A percentile compares a stretch with the other conserved stretches of the same genome.
Conservation (phyloP, 2,888 invertebrate genomes). For the Eledona agricola region DNA sequence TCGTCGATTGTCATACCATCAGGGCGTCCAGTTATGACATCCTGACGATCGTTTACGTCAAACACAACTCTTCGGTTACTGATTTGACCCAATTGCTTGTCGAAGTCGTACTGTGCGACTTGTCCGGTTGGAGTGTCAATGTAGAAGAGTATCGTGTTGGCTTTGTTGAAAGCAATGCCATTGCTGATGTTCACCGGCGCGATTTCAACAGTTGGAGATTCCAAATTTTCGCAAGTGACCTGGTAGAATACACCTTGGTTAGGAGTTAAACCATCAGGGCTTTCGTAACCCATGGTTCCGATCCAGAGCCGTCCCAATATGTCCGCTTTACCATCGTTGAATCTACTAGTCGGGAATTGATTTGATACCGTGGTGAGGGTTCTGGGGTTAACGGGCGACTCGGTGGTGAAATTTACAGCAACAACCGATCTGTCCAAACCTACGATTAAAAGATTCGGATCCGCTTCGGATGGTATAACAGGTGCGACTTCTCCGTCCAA, state of each 20-base stretch:
- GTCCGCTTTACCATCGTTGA: conserved; percentile 72
- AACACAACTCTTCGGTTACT: conserved; percentile 50
- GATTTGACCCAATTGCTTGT: conserved; percentile 67
- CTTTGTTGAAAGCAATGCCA: conserved; percentile 79
- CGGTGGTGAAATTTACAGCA: too few species aligned
- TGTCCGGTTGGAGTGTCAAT: conserved; percentile 76
- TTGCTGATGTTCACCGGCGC: conserved; percentile 75
- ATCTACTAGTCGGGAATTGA: conserved; percentile 62
- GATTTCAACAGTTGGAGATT: conserved; percentile 50
- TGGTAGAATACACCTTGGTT: conserved; percentile 70
- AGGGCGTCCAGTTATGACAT: conserved; percentile 43
- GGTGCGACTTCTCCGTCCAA: conserved; percentile 46
- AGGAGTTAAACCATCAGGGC: conserved; percentile 56
- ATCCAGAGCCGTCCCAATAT: conserved; percentile 65
- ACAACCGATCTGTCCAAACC: conserved; percentile 58
- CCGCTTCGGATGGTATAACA: conserved; percentile 45
- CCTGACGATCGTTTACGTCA: conserved; percentile 38
- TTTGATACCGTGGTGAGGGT: conserved; percentile 62
- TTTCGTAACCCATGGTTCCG: conserved; percentile 73
- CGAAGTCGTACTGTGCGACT: conserved; percentile 76
- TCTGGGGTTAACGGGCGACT: too few species aligned
- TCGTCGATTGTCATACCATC: conserved; percentile 78
- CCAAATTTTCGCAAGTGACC: conserved; percentile 60
- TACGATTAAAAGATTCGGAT: conserved; percentile 48
- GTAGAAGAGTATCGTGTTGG: conserved; percentile 78